Base-by-base conservation (phyloP, 2,797 vertebrate species). In the Poecilia wingei region DNA sequence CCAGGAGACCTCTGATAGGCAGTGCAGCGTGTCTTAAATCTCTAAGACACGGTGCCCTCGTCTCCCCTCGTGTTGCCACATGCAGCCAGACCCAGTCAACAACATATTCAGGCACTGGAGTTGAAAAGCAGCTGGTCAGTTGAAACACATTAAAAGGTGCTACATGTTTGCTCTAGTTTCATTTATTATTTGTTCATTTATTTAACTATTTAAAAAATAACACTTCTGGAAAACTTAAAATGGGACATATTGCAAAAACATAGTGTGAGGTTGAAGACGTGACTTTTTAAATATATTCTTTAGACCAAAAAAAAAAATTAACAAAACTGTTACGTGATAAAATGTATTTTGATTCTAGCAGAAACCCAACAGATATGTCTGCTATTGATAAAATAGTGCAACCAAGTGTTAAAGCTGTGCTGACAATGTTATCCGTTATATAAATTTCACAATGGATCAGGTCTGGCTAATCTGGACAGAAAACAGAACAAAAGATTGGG, bases 1-100 rank as follows among this genome's bases (percentile, higher is more conserved):
- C 91, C 85, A 87, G 91, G 93, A 93, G 93, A 94, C 87, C 82
- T 74, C 61, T 31, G 71, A 78, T 82, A 90, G 88, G 84, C 92
- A 92, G 83, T 68, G 82, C 91, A 89, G 79, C 88, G 71, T 91
- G 84, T 94, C 91, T 92, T 87, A 83, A 91, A 91, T 91, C 82
- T 88, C 77, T 86, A 86, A 43, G 43, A 43, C 43, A 43, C 43
- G 9, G 1, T 43, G 43, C 43, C 43, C 43, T 92, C 92, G 90
- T 81, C 82, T 82, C 85, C 71, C 80, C 89, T 86, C 78, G 82
- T 92, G 84, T 88, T 91, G 76, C 74, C 85, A 79, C 79, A 76
- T 7, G 46, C 77, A 76, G 74, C 45, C 72, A 10, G 6, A 33
- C 76, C 83, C 82, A 43, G 90, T 89, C 89, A 86, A 75, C 78